Conservation (phyloP, 64 coral and sea anemone genomes). For the Trachythela sp. region DNA sequence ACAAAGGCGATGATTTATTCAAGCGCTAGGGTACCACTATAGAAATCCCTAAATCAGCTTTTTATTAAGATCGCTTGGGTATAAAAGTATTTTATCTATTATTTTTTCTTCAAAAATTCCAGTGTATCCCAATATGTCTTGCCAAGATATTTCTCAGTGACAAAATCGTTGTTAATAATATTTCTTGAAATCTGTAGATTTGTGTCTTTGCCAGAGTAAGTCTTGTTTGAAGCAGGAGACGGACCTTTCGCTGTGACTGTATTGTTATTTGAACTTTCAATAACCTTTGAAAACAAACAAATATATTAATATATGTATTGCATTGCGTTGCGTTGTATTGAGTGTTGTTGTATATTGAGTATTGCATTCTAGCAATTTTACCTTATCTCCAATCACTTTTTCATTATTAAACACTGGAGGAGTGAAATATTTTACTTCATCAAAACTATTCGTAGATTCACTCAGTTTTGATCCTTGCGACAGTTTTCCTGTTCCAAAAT, state of each 20-base stretch:
- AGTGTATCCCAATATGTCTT: not conserved
- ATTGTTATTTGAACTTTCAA: not conserved
- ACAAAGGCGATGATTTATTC: too few species aligned
- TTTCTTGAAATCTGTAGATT: not conserved
- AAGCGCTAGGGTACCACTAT: too few species aligned
- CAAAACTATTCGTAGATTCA: not conserved
- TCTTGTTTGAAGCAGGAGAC: not conserved
- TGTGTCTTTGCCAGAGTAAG: not conserved
- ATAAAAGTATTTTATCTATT: too few species aligned
- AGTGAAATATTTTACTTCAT: not conserved
- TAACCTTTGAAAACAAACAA: not conserved
- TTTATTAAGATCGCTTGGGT: too few species aligned
- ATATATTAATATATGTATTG: not conserved
- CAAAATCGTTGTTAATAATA: constrained; percentile 1
- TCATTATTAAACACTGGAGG: constrained; percentile 2
- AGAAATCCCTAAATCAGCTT: too few species aligned
- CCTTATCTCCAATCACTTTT: not conserved
- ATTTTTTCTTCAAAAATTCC: not conserved
- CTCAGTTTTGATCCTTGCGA: not conserved
- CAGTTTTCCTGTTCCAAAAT: not conserved
- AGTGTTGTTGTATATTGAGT: too few species aligned
- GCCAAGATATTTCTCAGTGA: constrained; percentile 1
- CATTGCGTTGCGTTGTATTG: too few species aligned
- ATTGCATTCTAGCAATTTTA: too few species aligned
- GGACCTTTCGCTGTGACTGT: not conserved